A percentile compares a stretch with the other conserved stretches of the same genome.
Conservation (phyloP, 1,140 invertebrate species). For the Drosophila parvula region DNA sequence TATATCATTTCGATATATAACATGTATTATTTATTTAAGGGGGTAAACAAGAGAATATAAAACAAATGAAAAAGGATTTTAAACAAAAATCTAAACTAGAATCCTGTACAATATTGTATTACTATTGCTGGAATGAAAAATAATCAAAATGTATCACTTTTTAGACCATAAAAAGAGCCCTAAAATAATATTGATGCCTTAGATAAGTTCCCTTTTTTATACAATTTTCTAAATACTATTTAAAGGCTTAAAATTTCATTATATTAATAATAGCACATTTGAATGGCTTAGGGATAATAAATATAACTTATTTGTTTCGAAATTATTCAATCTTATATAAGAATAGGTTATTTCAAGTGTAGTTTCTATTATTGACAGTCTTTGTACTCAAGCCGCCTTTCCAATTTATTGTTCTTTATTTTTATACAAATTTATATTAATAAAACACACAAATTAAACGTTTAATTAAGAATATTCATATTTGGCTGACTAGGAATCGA, state of each 20-base stretch:
- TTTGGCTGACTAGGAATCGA: background rate
- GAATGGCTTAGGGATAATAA: no score
- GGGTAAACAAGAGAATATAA: background rate
- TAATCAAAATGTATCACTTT: no score
- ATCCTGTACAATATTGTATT: background rate
- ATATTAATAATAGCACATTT: no score
- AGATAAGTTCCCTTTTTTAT: no score
- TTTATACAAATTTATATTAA: slow-evolving; percentile 41
- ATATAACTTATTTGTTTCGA: background rate
- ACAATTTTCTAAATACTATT: no score
- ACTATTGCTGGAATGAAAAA: no score
- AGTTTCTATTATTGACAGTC: background rate
- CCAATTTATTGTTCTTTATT: slow-evolving; percentile 14
- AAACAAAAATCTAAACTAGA: background rate
- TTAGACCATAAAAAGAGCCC: no score
- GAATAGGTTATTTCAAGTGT: slow-evolving; percentile 1
- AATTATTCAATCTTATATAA: background rate
- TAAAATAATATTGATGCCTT: no score
- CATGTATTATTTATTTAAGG: background rate
- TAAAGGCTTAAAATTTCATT: no score
- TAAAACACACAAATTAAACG: slow-evolving; percentile 14
- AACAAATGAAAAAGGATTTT: background rate
- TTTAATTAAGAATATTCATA: slow-evolving; percentile 3
- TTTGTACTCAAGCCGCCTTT: slow-evolving; percentile 13
- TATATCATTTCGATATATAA: background rate